Base-by-base conservation (phyloP, 2,797 vertebrate genomes). In the Calcarius lapponicus region DNA sequence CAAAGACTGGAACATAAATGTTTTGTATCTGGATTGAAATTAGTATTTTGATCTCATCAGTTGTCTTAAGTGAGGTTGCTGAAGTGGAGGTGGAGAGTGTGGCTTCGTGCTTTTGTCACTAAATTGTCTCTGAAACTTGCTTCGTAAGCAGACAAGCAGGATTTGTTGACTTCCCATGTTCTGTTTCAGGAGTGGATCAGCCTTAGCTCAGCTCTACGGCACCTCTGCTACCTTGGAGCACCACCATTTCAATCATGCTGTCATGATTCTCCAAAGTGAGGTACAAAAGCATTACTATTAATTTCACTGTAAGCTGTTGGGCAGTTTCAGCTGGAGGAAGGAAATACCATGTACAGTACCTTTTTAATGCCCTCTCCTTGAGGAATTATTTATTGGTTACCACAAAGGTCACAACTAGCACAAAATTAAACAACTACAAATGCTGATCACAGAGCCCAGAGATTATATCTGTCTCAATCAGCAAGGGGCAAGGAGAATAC, bases 251-350 rank as follows among this genome's bases (percentile, higher is more conserved):
- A 99, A 99, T 98, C 99, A 99, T 3, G 99, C 99, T 36, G 99
- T 99, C 96, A 99, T 99, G 99, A 99, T 99, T 98, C 98, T 99
- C 97, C 99, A 99, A 97, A 99, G 99, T 76, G 99, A 99, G 99
- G 99, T 99, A 98, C 88, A 93, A 69, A 88, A 92, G 88, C 66
- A 42, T 71, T 79, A 67, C 75, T 87, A 47, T 90, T 94, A 91
- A 91, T 92, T 84, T 96, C 74, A 54, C 67, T 83, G 45, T 92
- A 58, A 90, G 17, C 42, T 90, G 50, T 36, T 90, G 90, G 78
- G 83, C 72, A 85, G 78, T 86, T 96, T 89, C 86, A 85, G 61
- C 50, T 18, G 4, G 62, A 61, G 85, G 86, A 88, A 75, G 74
- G 86, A 90, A 94, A 91, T 90, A 82, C 90, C 71, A 78, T 15